Evolutionary conservation across 2,113 vertebrate species (phyloP), one percentile per base, ranked within the genome.

Genomic region (Ascaphus truei): DNA sequence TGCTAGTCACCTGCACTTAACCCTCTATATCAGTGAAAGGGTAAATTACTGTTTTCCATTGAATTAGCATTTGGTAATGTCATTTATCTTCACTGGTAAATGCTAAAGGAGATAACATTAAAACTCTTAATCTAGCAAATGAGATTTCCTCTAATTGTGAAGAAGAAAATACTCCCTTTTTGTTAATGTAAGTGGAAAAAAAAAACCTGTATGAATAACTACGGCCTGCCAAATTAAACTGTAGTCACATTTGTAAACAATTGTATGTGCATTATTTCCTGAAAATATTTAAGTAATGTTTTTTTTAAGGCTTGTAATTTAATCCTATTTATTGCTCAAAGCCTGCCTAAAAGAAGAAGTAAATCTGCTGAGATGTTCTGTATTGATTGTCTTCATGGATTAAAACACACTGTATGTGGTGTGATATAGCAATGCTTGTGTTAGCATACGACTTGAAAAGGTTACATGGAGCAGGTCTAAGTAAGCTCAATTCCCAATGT

Each of bases 81-180:
- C 76, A 80, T 83, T 81, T 83, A 72, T 83, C 67, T 75, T 78
- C 72, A 75, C 10, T 41, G 77, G 72, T 31, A 48, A 71, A 68
- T 69, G 71, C 34, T 73, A 75, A 53, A 30, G 74, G 72, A 85
- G 83, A 86, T 85, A 86, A 86, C 75, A 78, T 77, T 79, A 81
- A 76, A 77, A 80, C 61, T 76, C 72, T 43, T 78, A 39, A 41
- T 58, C 74, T 81, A 81, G 84, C 81, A 85, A 86, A 86, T 73
- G 79, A 87, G 69, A 88, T 85, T 88, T 86, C 86, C 84, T 85
- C 76, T 83, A 64, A 88, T 88, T 87, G 85, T 89, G 78, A 83
- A 66, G 55, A 74, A 74, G 63, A 83, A 88, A 84, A 82, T 63
- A 81, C 56, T 84, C 80, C 81, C 83, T 83, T 61, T 85, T 81